Conservation (phyloP, 1,140 invertebrate genomes). For the Drosophila persimilis region DNA sequence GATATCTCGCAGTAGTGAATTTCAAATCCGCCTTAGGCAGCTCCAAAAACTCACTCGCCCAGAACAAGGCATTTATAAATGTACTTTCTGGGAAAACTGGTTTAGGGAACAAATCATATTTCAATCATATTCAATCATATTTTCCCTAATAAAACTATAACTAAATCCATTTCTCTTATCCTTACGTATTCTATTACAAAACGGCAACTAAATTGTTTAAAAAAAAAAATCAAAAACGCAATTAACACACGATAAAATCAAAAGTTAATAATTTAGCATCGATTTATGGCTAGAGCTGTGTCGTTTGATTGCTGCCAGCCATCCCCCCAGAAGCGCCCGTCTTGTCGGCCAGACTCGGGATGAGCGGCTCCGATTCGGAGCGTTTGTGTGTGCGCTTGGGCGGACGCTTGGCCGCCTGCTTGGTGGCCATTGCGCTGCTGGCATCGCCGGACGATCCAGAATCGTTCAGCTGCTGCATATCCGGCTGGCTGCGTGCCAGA, state of each 20-base stretch:
- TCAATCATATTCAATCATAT: not conserved
- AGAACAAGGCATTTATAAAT: no score
- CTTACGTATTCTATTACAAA: conserved; percentile 20
- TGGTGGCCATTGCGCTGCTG: conserved; percentile 15
- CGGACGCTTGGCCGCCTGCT: conserved; percentile 43
- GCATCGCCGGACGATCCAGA: conserved; percentile 15
- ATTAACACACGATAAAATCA: conserved; percentile 34
- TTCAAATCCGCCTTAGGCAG: no score
- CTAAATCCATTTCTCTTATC: conserved; percentile 31
- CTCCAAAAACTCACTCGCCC: no score
- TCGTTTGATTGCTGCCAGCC: conserved; percentile 30
- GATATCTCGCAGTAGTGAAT: no score
- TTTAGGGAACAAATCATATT: no score
- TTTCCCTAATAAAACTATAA: conserved; percentile 10
- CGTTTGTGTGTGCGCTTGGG: conserved; percentile 81
- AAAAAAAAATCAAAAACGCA: conserved; percentile 29
- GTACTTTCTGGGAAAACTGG: no score
- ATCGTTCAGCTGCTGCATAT: conserved; percentile 70
- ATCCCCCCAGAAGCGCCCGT: not conserved
- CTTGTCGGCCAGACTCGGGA: conserved; percentile 57
- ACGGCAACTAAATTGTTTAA: conserved; percentile 11
- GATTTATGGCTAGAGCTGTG: conserved; percentile 44
- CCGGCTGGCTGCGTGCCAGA: conserved; percentile 82
- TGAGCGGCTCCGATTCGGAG: conserved; percentile 82
- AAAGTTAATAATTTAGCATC: conserved; percentile 43